A percentile compares a stretch with the other conserved stretches of the same genome.
Conservation (phyloP, 2,113 vertebrate genomes). For the Eclectus roratus region DNA sequence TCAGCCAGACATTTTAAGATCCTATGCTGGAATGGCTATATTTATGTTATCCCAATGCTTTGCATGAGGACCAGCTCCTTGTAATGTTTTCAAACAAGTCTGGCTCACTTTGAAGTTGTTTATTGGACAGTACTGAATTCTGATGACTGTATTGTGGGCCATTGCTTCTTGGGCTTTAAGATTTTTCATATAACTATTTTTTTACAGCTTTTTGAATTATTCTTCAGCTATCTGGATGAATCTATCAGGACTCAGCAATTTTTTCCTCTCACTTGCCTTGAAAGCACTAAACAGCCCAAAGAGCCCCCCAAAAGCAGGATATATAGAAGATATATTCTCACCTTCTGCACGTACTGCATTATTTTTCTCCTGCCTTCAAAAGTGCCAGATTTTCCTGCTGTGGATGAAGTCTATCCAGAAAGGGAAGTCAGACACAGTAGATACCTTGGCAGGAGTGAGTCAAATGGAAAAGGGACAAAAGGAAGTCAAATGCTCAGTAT, state of each 20-base stretch:
- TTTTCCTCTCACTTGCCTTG: background rate
- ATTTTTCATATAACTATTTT: background rate
- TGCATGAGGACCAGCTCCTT: background rate
- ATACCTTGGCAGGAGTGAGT: background rate
- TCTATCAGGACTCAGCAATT: background rate
- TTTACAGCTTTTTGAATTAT: background rate
- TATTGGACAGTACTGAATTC: background rate
- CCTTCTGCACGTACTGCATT: background rate
- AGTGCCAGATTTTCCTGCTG: background rate
- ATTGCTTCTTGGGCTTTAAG: background rate
- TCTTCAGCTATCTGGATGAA: background rate
- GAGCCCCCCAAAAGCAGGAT: background rate
- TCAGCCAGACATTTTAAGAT: background rate
- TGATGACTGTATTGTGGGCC: background rate
- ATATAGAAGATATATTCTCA: background rate
- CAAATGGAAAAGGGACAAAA: conserved; percentile 23
- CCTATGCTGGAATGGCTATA: background rate
- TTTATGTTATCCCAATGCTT: background rate
- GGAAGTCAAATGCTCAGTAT: background rate
- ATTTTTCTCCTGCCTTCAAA: background rate
- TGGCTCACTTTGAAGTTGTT: background rate
- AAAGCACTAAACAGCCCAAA: background rate
- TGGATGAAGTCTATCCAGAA: background rate
- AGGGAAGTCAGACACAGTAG: background rate
- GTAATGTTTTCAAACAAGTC: background rate